phyloP scores from a whole-genome alignment of 2,888 invertebrate genomes.

The Hyposoter didymator region DNA sequence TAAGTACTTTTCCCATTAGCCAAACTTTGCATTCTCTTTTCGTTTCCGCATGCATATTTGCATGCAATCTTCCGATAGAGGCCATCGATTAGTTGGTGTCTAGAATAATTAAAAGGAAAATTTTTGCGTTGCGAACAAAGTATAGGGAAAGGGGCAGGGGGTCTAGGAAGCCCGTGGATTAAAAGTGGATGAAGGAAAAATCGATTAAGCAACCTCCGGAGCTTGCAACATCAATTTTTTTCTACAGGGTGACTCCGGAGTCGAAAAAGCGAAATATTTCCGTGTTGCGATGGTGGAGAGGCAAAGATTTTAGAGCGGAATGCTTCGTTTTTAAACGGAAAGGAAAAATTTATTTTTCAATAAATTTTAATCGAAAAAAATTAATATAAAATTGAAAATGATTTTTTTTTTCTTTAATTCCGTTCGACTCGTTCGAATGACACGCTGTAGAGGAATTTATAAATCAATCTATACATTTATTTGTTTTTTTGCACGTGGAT shows the following conservation, averaged over 20 bases:
- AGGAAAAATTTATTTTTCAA: background rate
- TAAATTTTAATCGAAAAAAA: background rate
- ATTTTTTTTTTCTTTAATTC: background rate
- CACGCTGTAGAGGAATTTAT: background rate
- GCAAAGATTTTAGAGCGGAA: background rate
- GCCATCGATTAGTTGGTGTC: constrained; percentile 47
- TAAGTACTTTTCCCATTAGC: constrained; percentile 35
- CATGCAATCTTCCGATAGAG: constrained; percentile 8
- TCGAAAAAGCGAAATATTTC: background rate
- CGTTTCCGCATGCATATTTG: constrained; percentile 12
- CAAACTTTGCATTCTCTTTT: constrained; percentile 20
- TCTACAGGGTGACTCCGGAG: background rate
- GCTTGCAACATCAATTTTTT: background rate
- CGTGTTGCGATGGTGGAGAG: background rate
- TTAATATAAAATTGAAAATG: background rate
- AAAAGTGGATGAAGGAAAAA: constrained; percentile 45
- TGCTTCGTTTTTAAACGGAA: background rate
- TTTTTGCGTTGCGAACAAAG: background rate
- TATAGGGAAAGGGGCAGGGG: background rate
- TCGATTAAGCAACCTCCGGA: constrained; percentile 27
- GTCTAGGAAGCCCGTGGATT: background rate
- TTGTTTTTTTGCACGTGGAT: background rate
- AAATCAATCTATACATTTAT: background rate
- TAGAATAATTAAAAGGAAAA: constrained; percentile 38
- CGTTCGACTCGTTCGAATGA: background rate